phyloP scores from a whole-genome alignment of 2,797 vertebrate species.

The Uromys caudimaculatus region DNA sequence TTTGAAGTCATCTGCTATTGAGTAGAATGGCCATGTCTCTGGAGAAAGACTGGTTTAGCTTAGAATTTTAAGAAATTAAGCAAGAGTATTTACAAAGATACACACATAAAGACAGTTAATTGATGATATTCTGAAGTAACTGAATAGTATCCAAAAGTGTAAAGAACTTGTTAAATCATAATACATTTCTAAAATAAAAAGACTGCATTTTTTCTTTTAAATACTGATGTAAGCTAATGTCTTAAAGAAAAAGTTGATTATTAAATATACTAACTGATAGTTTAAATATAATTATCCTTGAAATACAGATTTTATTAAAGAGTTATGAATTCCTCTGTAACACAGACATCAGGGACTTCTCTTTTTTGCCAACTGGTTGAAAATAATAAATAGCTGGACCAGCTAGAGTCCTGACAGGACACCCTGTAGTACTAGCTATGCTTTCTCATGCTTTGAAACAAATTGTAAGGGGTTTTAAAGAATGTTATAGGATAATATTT shows the following conservation, averaged over 20 bases:
- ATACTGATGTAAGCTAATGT: constrained; percentile 16
- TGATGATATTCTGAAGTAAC: constrained; percentile 42
- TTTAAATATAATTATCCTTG: constrained; percentile 43
- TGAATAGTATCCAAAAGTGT: constrained; percentile 29
- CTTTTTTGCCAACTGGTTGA: constrained; percentile 30
- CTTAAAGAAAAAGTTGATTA: constrained; percentile 55
- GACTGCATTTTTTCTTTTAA: background rate
- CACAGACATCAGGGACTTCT: constrained; percentile 47
- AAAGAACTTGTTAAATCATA: constrained; percentile 62
- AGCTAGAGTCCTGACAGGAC: constrained; percentile 13
- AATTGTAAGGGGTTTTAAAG: constrained; percentile 18
- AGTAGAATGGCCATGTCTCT: constrained; percentile 48
- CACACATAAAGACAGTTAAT: constrained; percentile 6
- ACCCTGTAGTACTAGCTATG: background rate
- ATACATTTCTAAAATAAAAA: constrained; percentile 41
- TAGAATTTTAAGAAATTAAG: constrained; percentile 52
- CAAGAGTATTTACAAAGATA: constrained; percentile 35
- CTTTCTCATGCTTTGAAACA: background rate
- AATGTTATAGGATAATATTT: constrained; percentile 45
- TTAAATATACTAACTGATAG: background rate
- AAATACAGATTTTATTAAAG: constrained; percentile 43
- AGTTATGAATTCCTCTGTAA: constrained; percentile 39
- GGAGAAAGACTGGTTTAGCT: constrained; percentile 49
- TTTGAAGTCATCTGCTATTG: constrained; percentile 17
- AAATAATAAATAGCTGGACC: constrained; percentile 21